Evolutionary conservation across 2,113 vertebrate species (phyloP).

Genomic region (Gadus macrocephalus): DNA sequence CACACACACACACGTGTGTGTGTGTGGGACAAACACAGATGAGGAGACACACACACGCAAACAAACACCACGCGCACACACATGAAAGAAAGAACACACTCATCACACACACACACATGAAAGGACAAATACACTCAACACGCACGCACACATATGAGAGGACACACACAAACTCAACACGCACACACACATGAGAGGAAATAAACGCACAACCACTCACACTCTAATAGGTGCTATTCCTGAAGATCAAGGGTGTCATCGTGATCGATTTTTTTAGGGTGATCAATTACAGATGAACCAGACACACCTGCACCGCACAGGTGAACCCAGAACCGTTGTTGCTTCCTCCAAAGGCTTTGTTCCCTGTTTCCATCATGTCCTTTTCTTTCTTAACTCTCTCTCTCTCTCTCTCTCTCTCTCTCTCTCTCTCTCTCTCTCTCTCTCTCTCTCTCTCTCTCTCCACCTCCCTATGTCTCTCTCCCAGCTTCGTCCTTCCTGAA

Average conservation of each 20-base stretch:
- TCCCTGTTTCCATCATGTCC: not conserved
- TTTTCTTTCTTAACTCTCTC: not conserved
- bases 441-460: not conserved
- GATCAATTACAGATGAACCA: too few relatives aligned
- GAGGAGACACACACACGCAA: too few relatives aligned
- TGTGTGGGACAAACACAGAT: too few relatives aligned
- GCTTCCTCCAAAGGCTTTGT: too few relatives aligned
- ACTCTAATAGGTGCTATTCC: too few relatives aligned
- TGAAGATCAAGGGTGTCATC: too few relatives aligned
- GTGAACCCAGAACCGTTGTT: too few relatives aligned
- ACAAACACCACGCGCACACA: too few relatives aligned
- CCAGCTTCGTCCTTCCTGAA: slow-evolving; percentile 90
- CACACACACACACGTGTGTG: too few relatives aligned
- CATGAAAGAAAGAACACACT: not conserved
- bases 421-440: slow-evolving; percentile 39
- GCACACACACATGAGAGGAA: not conserved
- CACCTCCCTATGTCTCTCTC: not conserved
- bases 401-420: not conserved
- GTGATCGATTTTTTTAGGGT: too few relatives aligned
- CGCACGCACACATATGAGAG: not conserved
- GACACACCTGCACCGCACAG: too few relatives aligned
- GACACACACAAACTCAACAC: not conserved
- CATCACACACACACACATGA: not conserved
- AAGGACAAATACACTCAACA: not conserved
- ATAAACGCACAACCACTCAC: not conserved